phyloP scores from a whole-genome alignment of 2,113 vertebrate species.

The Epinephelus moara region DNA sequence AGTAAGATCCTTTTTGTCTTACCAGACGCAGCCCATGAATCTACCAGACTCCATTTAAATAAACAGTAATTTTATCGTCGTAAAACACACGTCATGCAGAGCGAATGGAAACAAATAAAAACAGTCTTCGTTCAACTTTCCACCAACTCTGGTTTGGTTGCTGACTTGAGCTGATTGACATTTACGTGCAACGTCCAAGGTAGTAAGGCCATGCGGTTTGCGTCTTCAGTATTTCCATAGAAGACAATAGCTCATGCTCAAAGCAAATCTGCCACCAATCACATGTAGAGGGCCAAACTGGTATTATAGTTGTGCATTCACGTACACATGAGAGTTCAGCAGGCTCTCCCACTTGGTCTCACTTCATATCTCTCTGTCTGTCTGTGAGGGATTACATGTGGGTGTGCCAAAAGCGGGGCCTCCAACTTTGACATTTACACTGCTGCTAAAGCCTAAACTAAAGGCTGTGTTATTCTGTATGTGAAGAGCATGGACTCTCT shows the following conservation, averaged over 20 bases:
- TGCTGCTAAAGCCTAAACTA: constrained; percentile 44
- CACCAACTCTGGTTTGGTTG: not conserved
- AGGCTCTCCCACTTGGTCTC: not conserved
- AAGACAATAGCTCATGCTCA: not conserved
- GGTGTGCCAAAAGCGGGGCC: constrained; percentile 33
- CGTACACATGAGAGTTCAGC: not conserved
- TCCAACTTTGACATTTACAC: constrained; percentile 68
- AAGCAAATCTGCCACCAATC: not conserved
- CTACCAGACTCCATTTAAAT: too few relatives aligned
- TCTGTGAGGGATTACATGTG: constrained; percentile 41
- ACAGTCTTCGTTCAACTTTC: too few relatives aligned
- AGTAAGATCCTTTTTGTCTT: too few relatives aligned
- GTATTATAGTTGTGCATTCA: not conserved
- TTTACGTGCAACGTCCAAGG: not conserved
- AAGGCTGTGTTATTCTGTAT: constrained; percentile 54
- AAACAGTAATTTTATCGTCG: too few relatives aligned
- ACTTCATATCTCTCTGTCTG: constrained; percentile 19
- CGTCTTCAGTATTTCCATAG: too few relatives aligned
- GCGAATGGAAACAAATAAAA: too few relatives aligned
- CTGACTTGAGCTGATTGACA: not conserved
- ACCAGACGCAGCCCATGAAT: too few relatives aligned
- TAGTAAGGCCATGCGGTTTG: not conserved
- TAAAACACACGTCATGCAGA: too few relatives aligned
- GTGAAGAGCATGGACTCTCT: constrained; percentile 44
- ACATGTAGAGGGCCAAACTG: not conserved